Percentiles rank a stretch among this genome's conserved stretches.
These are phyloP conservation scores for Cordilura impudica DNA, from an alignment of 2,888 invertebrate genomes.

Conservation along the genomic window DNA sequence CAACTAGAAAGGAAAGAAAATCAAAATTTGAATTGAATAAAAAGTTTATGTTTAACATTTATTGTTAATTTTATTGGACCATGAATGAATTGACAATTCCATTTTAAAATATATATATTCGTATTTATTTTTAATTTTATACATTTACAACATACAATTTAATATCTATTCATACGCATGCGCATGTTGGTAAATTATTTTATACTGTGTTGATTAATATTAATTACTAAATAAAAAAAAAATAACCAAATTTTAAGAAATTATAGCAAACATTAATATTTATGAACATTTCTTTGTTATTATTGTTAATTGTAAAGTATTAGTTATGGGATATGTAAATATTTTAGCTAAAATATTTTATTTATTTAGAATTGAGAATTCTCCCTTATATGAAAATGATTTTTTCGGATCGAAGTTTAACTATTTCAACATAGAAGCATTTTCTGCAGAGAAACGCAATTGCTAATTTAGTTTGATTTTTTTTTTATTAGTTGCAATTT, in stretches of 20 bases:
- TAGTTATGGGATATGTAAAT: not conserved
- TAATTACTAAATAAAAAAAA: too few relatives aligned
- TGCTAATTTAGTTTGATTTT: too few relatives aligned
- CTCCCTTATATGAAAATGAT: too few relatives aligned
- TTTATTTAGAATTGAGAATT: too few relatives aligned
- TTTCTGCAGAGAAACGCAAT: too few relatives aligned
- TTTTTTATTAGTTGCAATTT: too few relatives aligned
- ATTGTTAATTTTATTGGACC: slow-evolving; percentile 74
- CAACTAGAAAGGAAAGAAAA: slow-evolving; percentile 30
- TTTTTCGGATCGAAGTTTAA: too few relatives aligned
- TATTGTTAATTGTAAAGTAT: not conserved
- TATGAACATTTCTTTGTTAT: not conserved
- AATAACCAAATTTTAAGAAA: not conserved
- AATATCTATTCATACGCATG: not conserved
- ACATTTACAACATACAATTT: not conserved
- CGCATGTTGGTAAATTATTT: not conserved
- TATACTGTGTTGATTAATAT: too few relatives aligned
- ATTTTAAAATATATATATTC: slow-evolving; percentile 31
- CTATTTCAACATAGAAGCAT: too few relatives aligned
- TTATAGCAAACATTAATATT: not conserved
- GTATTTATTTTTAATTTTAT: not conserved
- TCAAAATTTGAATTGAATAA: slow-evolving; percentile 24
- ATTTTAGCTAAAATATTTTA: not conserved
- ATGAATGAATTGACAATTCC: slow-evolving; percentile 75
- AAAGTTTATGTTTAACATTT: slow-evolving; percentile 64